A percentile compares a stretch with the other conserved stretches of the same genome.
These are phyloP conservation scores for Heliconius congener DNA, from an alignment of 1,140 invertebrate genomes.

Conservation along the genomic window DNA sequence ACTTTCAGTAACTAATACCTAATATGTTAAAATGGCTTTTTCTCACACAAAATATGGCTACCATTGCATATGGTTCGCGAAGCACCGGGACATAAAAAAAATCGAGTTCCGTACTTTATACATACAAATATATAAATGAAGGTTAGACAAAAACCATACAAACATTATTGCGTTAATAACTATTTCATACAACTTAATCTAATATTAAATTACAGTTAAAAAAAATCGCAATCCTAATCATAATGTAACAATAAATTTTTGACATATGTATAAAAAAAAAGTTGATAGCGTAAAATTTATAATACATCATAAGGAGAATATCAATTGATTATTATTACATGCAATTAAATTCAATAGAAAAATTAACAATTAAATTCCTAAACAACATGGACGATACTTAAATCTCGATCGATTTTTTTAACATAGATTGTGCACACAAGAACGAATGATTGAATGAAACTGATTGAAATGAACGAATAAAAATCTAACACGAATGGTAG, in stretches of 20 bases:
- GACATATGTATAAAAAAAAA: slow-evolving; percentile 53
- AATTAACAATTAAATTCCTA: slow-evolving; percentile 67
- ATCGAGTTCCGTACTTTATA: slow-evolving; percentile 42
- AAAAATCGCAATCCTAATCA: slow-evolving; percentile 60
- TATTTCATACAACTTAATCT: slow-evolving; percentile 53
- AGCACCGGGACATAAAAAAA: slow-evolving; percentile 40
- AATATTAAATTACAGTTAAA: slow-evolving; percentile 61
- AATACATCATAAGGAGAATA: slow-evolving; percentile 74
- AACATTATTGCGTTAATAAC: slow-evolving; percentile 61
- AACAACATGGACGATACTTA: slow-evolving; percentile 68
- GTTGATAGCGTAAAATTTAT: slow-evolving; percentile 54
- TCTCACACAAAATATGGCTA: slow-evolving; percentile 42
- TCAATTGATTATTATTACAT: slow-evolving; percentile 77
- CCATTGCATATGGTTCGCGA: slow-evolving; percentile 28
- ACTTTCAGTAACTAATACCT: slow-evolving; percentile 34
- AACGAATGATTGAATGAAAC: background rate
- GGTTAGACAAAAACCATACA: slow-evolving; percentile 45
- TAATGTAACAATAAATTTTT: slow-evolving; percentile 62
- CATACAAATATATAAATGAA: slow-evolving; percentile 11
- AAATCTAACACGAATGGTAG: slow-evolving; percentile 14
- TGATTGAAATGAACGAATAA: background rate
- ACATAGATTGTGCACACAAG: background rate
- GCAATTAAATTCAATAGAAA: slow-evolving; percentile 55
- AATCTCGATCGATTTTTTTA: slow-evolving; percentile 37
- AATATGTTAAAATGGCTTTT: slow-evolving; percentile 35